Conservation (phyloP, 2,888 invertebrate species). For the Melanostoma mellinum region DNA sequence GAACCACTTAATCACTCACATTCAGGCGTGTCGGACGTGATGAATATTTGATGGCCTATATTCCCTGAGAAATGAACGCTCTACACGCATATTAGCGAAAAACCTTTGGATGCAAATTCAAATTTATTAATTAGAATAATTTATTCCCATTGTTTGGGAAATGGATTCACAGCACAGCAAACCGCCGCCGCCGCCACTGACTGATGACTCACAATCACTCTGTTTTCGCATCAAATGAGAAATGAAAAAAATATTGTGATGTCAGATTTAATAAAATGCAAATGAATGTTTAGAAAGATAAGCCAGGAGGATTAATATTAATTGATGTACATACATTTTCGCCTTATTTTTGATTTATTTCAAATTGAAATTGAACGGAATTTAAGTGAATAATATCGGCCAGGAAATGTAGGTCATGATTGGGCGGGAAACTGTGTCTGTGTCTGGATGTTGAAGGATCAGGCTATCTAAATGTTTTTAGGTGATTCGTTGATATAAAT, state of each 20-base stretch:
- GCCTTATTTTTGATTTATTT: no score
- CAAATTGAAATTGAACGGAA: no score
- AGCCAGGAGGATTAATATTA: background rate
- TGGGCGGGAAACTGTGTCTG: no score
- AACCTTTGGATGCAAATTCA: conserved; percentile 28
- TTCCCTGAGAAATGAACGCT: conserved; percentile 31
- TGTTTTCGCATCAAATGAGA: no score
- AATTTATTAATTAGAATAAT: conserved; percentile 37
- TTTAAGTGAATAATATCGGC: no score
- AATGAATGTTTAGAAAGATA: background rate
- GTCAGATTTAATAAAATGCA: background rate
- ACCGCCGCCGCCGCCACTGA: conserved; percentile 2
- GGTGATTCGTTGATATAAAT: no score
- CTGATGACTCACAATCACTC: conserved; percentile 22
- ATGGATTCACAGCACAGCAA: background rate
- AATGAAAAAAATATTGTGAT: no score
- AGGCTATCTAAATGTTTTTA: no score
- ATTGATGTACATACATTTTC: no score
- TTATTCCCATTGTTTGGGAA: conserved; percentile 46
- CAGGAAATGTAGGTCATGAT: no score
- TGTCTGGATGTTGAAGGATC: no score
- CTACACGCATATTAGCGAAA: conserved; percentile 13
- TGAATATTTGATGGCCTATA: conserved; percentile 33
- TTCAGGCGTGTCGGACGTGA: background rate
- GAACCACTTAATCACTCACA: conserved; percentile 8